Evolutionary conservation across 2,113 vertebrate species (phyloP), one percentile per base, ranked within the genome.

Genomic region (Centropus bengalensis): DNA sequence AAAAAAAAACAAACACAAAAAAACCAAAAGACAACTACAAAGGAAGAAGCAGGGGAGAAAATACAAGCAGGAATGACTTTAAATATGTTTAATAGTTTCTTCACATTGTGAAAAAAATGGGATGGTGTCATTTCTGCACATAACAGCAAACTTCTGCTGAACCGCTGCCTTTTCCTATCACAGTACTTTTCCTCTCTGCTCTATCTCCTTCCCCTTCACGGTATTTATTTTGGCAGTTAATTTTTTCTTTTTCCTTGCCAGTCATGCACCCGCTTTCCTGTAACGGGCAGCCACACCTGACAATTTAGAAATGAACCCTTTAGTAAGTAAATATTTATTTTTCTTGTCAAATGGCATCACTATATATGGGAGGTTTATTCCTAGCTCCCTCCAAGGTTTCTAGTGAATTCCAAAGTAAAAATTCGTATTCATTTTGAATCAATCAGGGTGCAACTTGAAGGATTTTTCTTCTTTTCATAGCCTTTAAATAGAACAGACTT

Each of bases 201-300:
- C 0, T 40, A 62, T 87, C 77, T 92, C 91, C 81, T 94, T 92
- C 91, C 94, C 96, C 52, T 77, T 75, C 78, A 67, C 63, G 38
- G 47, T 63, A 86, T 92, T 95, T 89, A 69, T 89, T 91, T 91
- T 93, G 71, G 80, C 44, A 55, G 68, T 56, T 86, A 21, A 18
- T 91, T 96, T 90, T 94, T 95, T 85, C 55, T 87, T 93, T 95
- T 78, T 64, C 78, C 78, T 49, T 86, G 82, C 64, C 88, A 75
- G 85, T 75, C 58, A 7, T 32, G 64, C 51, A 49, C 52, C 32
- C 19, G 1, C 64, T 77, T 96, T 96, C 94, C 88, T 93, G 93
- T 84, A 78, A 95, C 94, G 89, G 73, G 82, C 79, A 95, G 71
- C 89, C 93, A 88, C 89, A 91, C 89, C 85, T 96, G 91, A 74